phyloP scores from a whole-genome alignment of 2,888 invertebrate species.

The Phortica magna region DNA sequence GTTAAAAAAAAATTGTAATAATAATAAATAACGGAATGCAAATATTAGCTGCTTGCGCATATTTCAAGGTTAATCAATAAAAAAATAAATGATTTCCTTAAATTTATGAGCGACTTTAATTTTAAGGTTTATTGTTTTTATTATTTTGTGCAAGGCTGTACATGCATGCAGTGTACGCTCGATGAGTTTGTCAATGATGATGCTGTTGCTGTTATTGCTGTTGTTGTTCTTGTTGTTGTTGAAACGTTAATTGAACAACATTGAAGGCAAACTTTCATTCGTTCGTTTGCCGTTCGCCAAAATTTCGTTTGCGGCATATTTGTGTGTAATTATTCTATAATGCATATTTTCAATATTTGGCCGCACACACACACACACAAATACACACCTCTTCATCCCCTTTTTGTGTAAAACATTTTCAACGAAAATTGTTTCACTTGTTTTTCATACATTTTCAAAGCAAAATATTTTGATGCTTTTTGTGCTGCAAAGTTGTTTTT shows the following conservation, averaged over 20 bases:
- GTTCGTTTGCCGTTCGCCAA: neutral
- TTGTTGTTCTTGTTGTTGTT: neutral
- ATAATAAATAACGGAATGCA: too few species aligned
- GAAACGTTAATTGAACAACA: slow-evolving; percentile 68
- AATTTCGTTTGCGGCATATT: slow-evolving; percentile 33
- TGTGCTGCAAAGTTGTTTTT: neutral
- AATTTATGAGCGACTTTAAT: too few species aligned
- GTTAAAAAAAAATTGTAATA: too few species aligned
- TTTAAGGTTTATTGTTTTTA: too few species aligned
- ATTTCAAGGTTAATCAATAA: too few species aligned
- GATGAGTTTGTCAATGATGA: too few species aligned
- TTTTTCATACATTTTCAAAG: neutral
- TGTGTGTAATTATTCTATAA: slow-evolving; percentile 29
- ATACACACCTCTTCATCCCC: slow-evolving; percentile 14
- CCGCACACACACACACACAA: slow-evolving; percentile 27
- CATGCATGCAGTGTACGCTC: too few species aligned
- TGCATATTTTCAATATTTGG: slow-evolving; percentile 42
- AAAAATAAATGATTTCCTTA: too few species aligned
- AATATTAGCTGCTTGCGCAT: too few species aligned
- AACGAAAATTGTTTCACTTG: neutral
- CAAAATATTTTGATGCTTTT: slow-evolving; percentile 16
- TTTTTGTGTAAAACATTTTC: neutral
- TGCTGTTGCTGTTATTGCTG: too few species aligned
- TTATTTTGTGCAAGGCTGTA: too few species aligned
- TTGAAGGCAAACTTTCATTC: slow-evolving; percentile 42